Percentiles rank a stretch among this genome's conserved stretches.
Evolutionary conservation across 1,140 invertebrate genomes (phyloP).

Genomic region (Drosophila melanogaster): DNA sequence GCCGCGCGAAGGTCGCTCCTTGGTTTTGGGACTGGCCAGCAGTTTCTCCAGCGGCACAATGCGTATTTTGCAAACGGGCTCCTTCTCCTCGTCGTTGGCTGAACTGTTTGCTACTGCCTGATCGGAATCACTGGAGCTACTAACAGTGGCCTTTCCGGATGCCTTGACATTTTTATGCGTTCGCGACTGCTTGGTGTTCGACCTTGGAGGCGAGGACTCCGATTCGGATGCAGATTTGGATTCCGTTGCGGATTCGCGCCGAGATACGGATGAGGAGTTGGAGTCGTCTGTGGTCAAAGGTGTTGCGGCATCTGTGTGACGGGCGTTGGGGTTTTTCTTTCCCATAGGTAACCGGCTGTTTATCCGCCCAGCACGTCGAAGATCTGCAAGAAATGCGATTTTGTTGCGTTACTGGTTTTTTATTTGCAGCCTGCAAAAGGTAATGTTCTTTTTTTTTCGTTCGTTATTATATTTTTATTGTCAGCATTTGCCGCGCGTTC

Average conservation of each 20-base stretch:
- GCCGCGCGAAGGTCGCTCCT: background rate
- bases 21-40: constrained; percentile 56
- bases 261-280: background rate
- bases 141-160: constrained; percentile 1
- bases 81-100: constrained; percentile 10
- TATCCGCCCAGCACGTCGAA: constrained; percentile 17
- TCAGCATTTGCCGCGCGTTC: constrained; percentile 45
- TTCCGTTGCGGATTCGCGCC: constrained; percentile 4
- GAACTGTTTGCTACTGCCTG: constrained; percentile 10
- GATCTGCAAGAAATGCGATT: constrained; percentile 24
- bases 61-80: constrained; percentile 67
- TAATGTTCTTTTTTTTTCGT: constrained; percentile 2
- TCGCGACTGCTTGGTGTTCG: constrained; percentile 13
- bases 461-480: constrained; percentile 1
- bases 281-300: constrained; percentile 51
- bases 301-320: constrained; percentile 67
- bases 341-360: constrained; percentile 71
- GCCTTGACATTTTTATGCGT: constrained; percentile 44
- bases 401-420: constrained; percentile 9
- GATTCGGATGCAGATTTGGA: background rate
- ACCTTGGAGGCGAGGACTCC: background rate
- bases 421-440: constrained; percentile 7
- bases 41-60: constrained; percentile 77
- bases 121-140: constrained; percentile 12
- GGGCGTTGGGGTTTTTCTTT: constrained; percentile 66